Base-by-base conservation (phyloP, 2,113 vertebrate genomes). In the Alexandromys fortis region DNA sequence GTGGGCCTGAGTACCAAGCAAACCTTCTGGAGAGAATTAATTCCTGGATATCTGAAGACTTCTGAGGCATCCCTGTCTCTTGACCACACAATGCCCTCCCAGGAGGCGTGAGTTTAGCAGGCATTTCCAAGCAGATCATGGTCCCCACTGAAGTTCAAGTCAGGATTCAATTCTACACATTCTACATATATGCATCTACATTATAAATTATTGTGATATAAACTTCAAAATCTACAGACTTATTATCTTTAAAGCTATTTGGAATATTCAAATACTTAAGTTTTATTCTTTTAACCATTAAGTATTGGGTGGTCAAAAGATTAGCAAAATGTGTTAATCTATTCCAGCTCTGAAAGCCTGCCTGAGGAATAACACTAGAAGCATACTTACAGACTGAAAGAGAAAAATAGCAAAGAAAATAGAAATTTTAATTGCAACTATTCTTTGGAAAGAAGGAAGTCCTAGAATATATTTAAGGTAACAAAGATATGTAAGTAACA, bases 351-450 rank as follows among this genome's bases (percentile, higher is more conserved):
- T 87, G 81, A 73, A 94, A 85, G 85, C 8, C 12, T 96, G 11
- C 49, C 45, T 35, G 38, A 21, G 33, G 58, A 86, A 86, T 19
- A 75, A 16, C 28, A 47, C 86, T 35, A 45, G 38, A 63, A 87
- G 77, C 24, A 70, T 22, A 68, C 28, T 42, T 45, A 81, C 52
- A 76, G 2, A 24, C 82, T 72, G 11, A 86, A 89, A 86, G 82
- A 88, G 30, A 92, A 78, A 72, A 90, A 91, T 1, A 65, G 10
- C 58, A 92, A 93, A 92, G 26, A 77, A 91, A 86, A 85, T 26
- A 91, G 81, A 88, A 95, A 92, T 70, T 63, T 49, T 70, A 92
- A 68, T 14, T 75, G 22, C 14, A 94, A 63, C 19, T 76, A 33
- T 70, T 96, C 16, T 45, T 63, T 30, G 49, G 28, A 89, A 17